phyloP scores from a whole-genome alignment of 2,113 vertebrate genomes.

The Fulica atra region DNA sequence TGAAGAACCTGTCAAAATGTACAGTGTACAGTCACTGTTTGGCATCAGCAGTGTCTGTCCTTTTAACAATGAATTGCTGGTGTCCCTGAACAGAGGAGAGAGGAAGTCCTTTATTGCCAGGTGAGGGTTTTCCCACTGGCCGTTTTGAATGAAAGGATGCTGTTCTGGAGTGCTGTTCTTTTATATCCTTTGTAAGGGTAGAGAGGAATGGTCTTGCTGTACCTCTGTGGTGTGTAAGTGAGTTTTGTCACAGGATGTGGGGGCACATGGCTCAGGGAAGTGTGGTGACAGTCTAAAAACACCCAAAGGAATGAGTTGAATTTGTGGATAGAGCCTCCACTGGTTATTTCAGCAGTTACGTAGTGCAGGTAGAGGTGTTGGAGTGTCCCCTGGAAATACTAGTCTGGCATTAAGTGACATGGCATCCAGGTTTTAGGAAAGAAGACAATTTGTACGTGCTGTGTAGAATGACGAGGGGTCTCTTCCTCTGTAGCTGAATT shows the following conservation, averaged over 20 bases:
- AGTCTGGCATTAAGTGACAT: neutral
- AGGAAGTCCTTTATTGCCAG: neutral
- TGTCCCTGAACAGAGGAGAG: neutral
- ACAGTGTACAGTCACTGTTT: neutral
- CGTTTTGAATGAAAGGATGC: neutral
- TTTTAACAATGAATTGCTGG: neutral
- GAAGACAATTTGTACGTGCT: accelerated
- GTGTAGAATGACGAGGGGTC: neutral
- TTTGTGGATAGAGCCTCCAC: neutral
- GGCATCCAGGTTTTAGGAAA: neutral
- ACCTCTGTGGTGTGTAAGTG: neutral
- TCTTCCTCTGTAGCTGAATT: neutral
- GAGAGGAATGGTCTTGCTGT: neutral
- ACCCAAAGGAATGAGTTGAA: neutral
- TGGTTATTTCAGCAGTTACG: neutral
- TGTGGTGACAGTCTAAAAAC: neutral
- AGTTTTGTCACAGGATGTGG: neutral
- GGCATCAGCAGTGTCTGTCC: neutral
- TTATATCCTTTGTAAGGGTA: neutral
- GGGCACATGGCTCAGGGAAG: neutral
- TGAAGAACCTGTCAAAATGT: neutral
- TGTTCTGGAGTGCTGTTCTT: neutral
- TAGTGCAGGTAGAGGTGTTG: neutral
- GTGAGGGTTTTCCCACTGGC: neutral
- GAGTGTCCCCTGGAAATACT: neutral